Conservation (phyloP, 2,797 vertebrate species). For the Eospalax fontanierii region DNA sequence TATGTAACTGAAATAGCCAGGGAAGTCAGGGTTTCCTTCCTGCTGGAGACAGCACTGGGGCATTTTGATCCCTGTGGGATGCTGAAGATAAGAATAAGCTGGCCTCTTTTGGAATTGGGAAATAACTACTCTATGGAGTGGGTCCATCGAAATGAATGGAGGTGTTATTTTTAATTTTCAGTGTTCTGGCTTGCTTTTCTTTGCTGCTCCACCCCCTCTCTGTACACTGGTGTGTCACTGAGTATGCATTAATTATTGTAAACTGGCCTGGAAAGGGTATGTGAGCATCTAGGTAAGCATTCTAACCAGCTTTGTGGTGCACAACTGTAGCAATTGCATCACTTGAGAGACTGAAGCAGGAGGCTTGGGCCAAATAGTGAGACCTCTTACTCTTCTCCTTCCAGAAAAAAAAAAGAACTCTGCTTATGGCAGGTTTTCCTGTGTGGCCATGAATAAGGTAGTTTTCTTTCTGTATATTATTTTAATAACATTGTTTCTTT, state of each 20-base stretch:
- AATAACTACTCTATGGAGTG: conserved; percentile 36
- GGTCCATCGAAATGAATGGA: conserved; percentile 50
- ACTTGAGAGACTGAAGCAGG: not conserved
- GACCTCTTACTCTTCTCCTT: not conserved
- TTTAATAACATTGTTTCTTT: not conserved
- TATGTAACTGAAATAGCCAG: conserved; percentile 87
- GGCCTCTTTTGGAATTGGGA: conserved; percentile 77
- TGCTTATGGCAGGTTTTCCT: conserved; percentile 38
- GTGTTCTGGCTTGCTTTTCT: conserved; percentile 60
- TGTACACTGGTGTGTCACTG: not conserved
- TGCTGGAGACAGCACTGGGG: conserved; percentile 86
- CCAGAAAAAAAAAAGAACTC: not conserved
- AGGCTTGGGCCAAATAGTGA: not conserved
- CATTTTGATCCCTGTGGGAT: conserved; percentile 85
- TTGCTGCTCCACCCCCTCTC: not conserved
- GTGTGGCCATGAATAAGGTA: not conserved
- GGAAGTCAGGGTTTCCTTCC: conserved; percentile 91
- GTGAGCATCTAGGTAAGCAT: not conserved
- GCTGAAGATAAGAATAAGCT: conserved; percentile 82
- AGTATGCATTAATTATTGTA: not conserved
- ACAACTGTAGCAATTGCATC: not conserved
- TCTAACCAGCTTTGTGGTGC: not conserved
- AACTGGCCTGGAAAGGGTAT: not conserved
- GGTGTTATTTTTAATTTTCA: conserved; percentile 69
- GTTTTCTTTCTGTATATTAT: not conserved